These are phyloP conservation scores for Drosophila hamatofila DNA, from an alignment of 2,888 invertebrate species.

Conservation along the genomic window DNA sequence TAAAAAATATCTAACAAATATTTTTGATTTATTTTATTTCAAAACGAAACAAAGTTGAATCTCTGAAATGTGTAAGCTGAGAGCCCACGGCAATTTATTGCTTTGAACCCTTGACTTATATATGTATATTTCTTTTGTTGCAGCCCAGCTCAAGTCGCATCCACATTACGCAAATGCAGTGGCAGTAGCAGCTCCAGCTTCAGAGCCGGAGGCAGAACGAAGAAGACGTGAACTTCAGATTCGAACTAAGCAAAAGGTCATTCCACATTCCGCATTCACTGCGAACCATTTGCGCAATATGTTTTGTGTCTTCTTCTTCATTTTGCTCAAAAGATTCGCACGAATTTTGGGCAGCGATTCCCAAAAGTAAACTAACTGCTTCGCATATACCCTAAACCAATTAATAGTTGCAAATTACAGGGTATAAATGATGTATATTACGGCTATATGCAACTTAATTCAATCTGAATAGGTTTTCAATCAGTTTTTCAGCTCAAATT, in stretches of 20 bases:
- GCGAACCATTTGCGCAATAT: conserved; percentile 38
- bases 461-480: neutral
- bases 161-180: conserved; percentile 36
- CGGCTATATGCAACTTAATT: neutral
- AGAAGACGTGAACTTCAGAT: conserved; percentile 5
- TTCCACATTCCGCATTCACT: conserved; percentile 48
- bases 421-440: neutral
- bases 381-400: conserved; percentile 27
- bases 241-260: conserved; percentile 41
- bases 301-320: neutral
- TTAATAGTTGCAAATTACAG: neutral
- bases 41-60: neutral
- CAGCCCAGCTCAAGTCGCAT: neutral
- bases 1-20: neutral
- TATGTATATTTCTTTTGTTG: neutral
- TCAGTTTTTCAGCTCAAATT: no score
- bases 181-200: neutral
- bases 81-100: conserved; percentile 2
- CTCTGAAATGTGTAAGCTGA: neutral
- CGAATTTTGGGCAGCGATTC: conserved; percentile 32
- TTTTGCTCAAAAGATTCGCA: conserved; percentile 34
- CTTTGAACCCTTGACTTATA: conserved; percentile 8
- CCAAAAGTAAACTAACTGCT: conserved; percentile 12
- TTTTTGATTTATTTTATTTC: no score
- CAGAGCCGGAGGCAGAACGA: conserved; percentile 9